Evolutionary conservation across 2,113 vertebrate genomes (phyloP).

Genomic region (Chauna torquata): DNA sequence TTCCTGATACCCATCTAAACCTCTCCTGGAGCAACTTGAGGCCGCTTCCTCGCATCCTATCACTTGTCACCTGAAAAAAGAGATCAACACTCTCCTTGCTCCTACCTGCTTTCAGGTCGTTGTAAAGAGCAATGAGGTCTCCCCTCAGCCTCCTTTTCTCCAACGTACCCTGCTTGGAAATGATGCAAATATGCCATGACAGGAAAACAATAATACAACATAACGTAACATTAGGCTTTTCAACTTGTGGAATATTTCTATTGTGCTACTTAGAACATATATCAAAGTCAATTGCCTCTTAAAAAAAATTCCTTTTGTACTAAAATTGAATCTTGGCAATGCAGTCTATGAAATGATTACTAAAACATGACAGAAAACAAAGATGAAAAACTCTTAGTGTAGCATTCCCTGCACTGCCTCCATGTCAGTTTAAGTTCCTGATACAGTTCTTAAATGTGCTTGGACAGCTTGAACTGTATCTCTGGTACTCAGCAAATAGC

Average conservation of each 20-base stretch:
- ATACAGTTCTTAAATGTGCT: not conserved
- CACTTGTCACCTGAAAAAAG: not conserved
- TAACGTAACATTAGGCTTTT: slow-evolving; percentile 2
- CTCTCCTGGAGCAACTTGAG: not conserved
- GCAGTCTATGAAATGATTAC: not conserved
- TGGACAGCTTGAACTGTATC: not conserved
- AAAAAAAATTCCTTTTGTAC: not conserved
- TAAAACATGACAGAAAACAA: slow-evolving; percentile 9
- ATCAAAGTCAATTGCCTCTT: not conserved
- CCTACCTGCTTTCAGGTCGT: not conserved
- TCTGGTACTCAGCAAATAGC: not conserved
- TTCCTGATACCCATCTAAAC: not conserved
- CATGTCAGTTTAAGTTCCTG: not conserved
- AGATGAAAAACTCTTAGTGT: not conserved
- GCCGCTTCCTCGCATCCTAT: not conserved
- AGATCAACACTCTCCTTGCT: not conserved
- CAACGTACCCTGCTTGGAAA: not conserved
- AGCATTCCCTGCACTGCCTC: not conserved
- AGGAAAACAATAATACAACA: slow-evolving; percentile 19
- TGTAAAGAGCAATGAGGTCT: not conserved
- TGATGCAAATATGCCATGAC: not conserved
- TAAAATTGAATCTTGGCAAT: not conserved
- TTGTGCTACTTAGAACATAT: not conserved
- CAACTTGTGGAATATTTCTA: not conserved
- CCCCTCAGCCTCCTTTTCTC: not conserved